Evolutionary conservation across 2,113 vertebrate genomes (phyloP).

Genomic region (Dicaeum eximium): DNA sequence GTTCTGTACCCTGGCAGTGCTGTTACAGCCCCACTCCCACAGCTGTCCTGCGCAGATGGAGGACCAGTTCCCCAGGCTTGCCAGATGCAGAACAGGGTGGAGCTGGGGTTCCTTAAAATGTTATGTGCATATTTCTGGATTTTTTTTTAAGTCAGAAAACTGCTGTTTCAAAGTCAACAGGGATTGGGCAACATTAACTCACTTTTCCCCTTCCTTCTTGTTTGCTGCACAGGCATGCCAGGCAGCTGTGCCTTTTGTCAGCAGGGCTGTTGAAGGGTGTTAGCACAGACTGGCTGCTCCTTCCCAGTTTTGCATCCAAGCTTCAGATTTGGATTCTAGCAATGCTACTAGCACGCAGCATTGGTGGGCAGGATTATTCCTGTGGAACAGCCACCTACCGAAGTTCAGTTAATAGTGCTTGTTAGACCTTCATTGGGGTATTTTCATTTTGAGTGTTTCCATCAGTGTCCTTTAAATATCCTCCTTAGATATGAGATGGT

Average conservation of each 20-base stretch:
- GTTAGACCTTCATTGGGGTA: not conserved
- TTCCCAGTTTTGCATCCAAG: not conserved
- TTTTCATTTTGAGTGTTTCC: not conserved
- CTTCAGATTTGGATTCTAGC: not conserved
- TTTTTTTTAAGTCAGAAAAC: not conserved
- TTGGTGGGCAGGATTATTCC: not conserved
- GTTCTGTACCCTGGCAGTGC: not conserved
- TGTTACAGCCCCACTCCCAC: not conserved
- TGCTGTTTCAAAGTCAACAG: not conserved
- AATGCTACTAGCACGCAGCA: not conserved
- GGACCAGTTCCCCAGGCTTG: not conserved
- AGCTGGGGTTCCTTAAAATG: not conserved
- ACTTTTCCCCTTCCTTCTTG: not conserved
- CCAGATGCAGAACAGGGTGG: accelerated
- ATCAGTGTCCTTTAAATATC: not conserved
- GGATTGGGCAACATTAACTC: not conserved
- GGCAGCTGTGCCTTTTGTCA: not conserved
- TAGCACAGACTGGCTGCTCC: not conserved
- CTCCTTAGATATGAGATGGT: not conserved
- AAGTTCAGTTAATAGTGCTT: not conserved
- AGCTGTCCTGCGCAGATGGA: not conserved
- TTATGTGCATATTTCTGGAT: not conserved
- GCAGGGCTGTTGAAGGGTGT: not conserved
- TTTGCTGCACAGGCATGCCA: accelerated
- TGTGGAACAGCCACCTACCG: accelerated